These are phyloP conservation scores for Malthinus flaveolus DNA, from an alignment of 2,888 invertebrate genomes.

Conservation along the genomic window DNA sequence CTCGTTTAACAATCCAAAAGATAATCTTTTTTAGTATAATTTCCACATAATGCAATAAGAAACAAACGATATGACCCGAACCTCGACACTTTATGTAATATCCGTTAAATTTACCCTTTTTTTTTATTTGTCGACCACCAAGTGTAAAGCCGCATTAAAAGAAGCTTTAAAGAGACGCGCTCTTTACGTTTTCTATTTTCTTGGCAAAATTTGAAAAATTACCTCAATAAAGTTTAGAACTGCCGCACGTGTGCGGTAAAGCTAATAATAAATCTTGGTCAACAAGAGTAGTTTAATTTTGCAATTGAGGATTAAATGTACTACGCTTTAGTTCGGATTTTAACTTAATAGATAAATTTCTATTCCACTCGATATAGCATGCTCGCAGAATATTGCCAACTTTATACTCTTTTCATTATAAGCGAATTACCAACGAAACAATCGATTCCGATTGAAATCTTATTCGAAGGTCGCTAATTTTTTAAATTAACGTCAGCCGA, in stretches of 20 bases:
- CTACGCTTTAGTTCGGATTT: slow-evolving; percentile 8
- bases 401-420: too few species aligned
- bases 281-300: slow-evolving; percentile 26
- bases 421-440: too few species aligned
- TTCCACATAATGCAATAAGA: slow-evolving; percentile 9
- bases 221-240: slow-evolving; percentile 26
- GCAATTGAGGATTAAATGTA: slow-evolving; percentile 21
- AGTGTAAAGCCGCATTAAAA: too few species aligned
- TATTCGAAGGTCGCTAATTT: too few species aligned
- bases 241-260: slow-evolving; percentile 25
- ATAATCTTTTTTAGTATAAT: slow-evolving; percentile 37
- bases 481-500: too few species aligned
- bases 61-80: slow-evolving; percentile 7
- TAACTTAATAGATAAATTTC: slow-evolving; percentile 12
- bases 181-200: slow-evolving; percentile 16
- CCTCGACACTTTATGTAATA: slow-evolving; percentile 26
- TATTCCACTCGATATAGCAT: background rate
- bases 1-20: slow-evolving; percentile 33
- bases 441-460: too few species aligned
- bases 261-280: slow-evolving; percentile 26
- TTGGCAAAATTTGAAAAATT: slow-evolving; percentile 27
- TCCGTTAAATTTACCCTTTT: slow-evolving; percentile 15
- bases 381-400: background rate
- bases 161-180: slow-evolving; percentile 9
- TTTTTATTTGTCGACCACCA: too few species aligned